These are phyloP conservation scores for Cochlearius cochlearius DNA, from an alignment of 2,113 vertebrate species.

Conservation along the genomic window DNA sequence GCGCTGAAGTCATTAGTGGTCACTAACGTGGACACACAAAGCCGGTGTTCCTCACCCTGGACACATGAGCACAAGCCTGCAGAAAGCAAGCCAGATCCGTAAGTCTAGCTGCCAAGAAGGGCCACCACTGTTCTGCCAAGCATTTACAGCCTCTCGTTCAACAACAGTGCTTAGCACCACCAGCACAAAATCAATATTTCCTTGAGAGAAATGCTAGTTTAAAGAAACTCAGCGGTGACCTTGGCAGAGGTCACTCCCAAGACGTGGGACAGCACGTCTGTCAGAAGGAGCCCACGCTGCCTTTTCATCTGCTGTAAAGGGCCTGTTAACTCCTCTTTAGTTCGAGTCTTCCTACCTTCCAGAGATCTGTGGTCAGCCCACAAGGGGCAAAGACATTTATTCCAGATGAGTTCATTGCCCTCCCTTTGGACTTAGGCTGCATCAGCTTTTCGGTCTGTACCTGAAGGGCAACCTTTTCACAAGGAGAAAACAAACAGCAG, in stretches of 20 bases:
- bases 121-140: background rate
- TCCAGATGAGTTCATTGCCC: background rate
- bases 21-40: background rate
- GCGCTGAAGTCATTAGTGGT: background rate
- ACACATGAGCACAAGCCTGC: background rate
- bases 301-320: background rate
- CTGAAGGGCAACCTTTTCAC: background rate
- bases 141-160: conserved; percentile 10
- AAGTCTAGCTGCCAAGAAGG: background rate
- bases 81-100: background rate
- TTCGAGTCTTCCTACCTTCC: background rate
- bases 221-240: conserved; percentile 33
- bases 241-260: background rate
- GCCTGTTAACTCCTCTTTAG: background rate
- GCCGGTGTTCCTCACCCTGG: background rate
- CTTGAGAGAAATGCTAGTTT: conserved; percentile 30
- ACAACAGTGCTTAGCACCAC: conserved; percentile 29
- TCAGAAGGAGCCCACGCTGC: background rate
- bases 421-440: background rate
- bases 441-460: background rate
- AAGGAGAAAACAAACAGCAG: background rate
- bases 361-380: background rate
- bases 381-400: background rate
- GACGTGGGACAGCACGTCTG: background rate
- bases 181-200: conserved; percentile 69